Conservation (phyloP, 2,113 vertebrate species). For the Chloebia gouldiae region DNA sequence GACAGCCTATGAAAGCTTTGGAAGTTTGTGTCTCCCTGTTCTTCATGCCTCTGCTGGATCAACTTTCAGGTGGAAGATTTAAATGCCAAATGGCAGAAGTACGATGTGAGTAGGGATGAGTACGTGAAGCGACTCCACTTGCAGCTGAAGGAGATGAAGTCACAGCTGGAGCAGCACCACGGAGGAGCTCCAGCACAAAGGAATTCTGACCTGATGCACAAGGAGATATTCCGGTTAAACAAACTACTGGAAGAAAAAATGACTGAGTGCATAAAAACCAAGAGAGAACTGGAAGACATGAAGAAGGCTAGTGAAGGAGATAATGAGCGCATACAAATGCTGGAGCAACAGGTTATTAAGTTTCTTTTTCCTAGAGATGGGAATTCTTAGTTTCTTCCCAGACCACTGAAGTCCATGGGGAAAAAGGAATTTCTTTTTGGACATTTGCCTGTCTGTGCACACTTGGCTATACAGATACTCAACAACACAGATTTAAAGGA, state of each 20-base stretch:
- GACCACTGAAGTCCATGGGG: not conserved
- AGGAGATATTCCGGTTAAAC: constrained; percentile 88
- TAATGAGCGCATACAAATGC: constrained; percentile 81
- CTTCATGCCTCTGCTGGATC: not conserved
- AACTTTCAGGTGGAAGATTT: constrained; percentile 86
- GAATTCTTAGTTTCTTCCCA: not conserved
- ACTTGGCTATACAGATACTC: not conserved
- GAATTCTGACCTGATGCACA: constrained; percentile 72
- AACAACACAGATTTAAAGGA: not conserved
- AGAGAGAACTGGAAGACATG: constrained; percentile 66
- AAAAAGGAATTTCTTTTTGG: not conserved
- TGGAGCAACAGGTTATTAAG: constrained; percentile 89
- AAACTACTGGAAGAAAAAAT: constrained; percentile 84
- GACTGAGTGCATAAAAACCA: constrained; percentile 61
- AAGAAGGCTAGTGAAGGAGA: constrained; percentile 57
- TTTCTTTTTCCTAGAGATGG: not conserved
- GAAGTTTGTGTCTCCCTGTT: not conserved
- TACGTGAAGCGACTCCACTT: constrained; percentile 83
- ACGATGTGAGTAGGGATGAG: constrained; percentile 87
- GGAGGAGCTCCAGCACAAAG: not conserved
- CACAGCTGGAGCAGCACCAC: constrained; percentile 2
- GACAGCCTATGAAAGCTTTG: not conserved
- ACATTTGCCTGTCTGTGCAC: not conserved
- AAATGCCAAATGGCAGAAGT: constrained; percentile 93
- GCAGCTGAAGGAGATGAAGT: constrained; percentile 75